Percentiles rank a stretch among this genome's conserved stretches.
Conservation (phyloP, 1,140 invertebrate genomes). For the Agrilus planipennis region DNA sequence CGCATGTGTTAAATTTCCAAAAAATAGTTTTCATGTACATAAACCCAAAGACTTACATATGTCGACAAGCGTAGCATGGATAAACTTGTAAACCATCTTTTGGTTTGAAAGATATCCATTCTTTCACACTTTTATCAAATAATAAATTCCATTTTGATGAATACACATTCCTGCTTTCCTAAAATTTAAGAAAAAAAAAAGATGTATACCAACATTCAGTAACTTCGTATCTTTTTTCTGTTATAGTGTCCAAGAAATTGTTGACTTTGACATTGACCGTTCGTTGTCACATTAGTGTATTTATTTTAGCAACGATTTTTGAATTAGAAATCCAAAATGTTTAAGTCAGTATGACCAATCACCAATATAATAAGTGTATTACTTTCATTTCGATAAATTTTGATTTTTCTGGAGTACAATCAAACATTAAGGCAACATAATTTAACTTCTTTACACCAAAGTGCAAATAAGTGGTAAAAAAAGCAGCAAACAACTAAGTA, state of each 20-base stretch:
- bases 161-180: slow-evolving; percentile 12
- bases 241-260: not conserved
- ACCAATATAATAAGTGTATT: too few relatives aligned
- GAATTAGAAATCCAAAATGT: not conserved
- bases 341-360: not conserved
- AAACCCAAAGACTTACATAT: slow-evolving; percentile 18
- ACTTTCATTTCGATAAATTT: too few relatives aligned
- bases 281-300: not conserved
- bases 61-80: slow-evolving; percentile 25
- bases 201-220: not conserved
- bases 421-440: too few relatives aligned
- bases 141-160: slow-evolving; percentile 22
- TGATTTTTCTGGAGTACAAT: too few relatives aligned
- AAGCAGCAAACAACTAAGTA: too few relatives aligned
- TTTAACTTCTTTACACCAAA: too few relatives aligned
- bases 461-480: too few relatives aligned
- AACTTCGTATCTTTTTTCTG: not conserved
- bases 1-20: not conserved
- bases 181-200: slow-evolving; percentile 4
- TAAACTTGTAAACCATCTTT: slow-evolving; percentile 23
- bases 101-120: slow-evolving; percentile 28
- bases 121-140: slow-evolving; percentile 16
- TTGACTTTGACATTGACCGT: not conserved
- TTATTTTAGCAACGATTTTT: not conserved
- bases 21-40: not conserved